Evolutionary conservation across 1,140 invertebrate species (phyloP).

Genomic region (Belonocnema kinseyi): DNA sequence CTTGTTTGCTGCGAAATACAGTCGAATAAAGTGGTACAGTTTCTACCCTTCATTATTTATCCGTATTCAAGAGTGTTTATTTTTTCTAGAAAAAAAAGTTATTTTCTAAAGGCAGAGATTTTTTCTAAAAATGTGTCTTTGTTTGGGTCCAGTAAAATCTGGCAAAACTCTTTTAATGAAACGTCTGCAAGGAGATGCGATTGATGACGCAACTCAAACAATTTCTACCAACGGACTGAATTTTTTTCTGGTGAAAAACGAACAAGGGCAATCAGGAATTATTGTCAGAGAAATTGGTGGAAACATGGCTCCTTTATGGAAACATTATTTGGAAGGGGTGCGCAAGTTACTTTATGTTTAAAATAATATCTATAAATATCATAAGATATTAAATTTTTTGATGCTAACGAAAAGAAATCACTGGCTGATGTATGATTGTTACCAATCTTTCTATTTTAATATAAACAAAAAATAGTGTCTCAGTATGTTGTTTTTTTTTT

Average conservation of each 20-base stretch:
- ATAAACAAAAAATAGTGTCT: too few species aligned
- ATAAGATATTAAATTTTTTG: neutral
- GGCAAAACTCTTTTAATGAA: conserved; percentile 89
- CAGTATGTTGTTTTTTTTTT: too few species aligned
- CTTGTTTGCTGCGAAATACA: too few species aligned
- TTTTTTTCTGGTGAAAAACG: conserved; percentile 80
- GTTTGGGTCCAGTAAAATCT: conserved; percentile 84
- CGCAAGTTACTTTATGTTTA: conserved; percentile 26
- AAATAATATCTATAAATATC: conserved; percentile 2
- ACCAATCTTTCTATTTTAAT: too few species aligned
- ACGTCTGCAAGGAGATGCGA: conserved; percentile 81
- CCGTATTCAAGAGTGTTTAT: too few species aligned
- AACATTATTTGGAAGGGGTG: conserved; percentile 82
- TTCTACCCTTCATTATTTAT: too few species aligned
- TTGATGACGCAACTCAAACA: conserved; percentile 84
- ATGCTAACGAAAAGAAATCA: too few species aligned
- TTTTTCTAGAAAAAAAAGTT: too few species aligned
- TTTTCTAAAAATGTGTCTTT: conserved; percentile 76
- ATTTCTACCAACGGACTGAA: conserved; percentile 87
- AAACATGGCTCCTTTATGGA: conserved; percentile 87
- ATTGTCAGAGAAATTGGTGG: conserved; percentile 84
- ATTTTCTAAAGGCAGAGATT: neutral
- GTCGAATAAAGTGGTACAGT: too few species aligned
- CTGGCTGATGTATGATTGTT: too few species aligned
- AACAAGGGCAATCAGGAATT: conserved; percentile 70